These are phyloP conservation scores for Orthosia gracilis DNA, from an alignment of 2,888 invertebrate genomes.

Conservation along the genomic window DNA sequence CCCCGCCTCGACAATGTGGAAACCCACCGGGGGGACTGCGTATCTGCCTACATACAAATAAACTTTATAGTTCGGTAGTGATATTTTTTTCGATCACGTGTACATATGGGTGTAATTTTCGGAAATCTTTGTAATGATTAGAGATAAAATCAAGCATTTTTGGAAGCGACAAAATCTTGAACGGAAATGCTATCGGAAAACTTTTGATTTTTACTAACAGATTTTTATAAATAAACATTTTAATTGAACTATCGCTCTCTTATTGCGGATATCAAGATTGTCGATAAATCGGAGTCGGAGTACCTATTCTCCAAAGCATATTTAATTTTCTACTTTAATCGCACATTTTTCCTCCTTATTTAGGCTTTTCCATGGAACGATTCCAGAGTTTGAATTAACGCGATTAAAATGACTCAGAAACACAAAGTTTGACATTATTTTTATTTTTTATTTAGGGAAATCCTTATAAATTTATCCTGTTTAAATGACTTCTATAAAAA, in stretches of 20 bases:
- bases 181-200: constrained; percentile 1
- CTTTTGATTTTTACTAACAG: constrained; percentile 9
- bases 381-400: neutral
- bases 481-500: too few relatives aligned
- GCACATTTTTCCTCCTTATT: neutral
- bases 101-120: neutral
- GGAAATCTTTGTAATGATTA: neutral
- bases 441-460: too few relatives aligned
- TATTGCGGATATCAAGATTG: constrained; percentile 7
- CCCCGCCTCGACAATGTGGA: too few relatives aligned
- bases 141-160: constrained; percentile 26
- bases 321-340: neutral
- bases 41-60: neutral
- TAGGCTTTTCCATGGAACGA: neutral
- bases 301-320: neutral
- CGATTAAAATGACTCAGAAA: neutral
- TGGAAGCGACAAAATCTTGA: constrained; percentile 9
- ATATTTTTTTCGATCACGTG: neutral
- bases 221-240: constrained; percentile 14
- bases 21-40: too few relatives aligned
- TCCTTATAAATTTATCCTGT: too few relatives aligned
- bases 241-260: neutral
- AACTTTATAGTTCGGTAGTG: neutral
- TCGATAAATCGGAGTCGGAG: neutral
- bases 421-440: too few relatives aligned